Conservation (phyloP, 2,113 vertebrate species). For the Gavia stellata region DNA sequence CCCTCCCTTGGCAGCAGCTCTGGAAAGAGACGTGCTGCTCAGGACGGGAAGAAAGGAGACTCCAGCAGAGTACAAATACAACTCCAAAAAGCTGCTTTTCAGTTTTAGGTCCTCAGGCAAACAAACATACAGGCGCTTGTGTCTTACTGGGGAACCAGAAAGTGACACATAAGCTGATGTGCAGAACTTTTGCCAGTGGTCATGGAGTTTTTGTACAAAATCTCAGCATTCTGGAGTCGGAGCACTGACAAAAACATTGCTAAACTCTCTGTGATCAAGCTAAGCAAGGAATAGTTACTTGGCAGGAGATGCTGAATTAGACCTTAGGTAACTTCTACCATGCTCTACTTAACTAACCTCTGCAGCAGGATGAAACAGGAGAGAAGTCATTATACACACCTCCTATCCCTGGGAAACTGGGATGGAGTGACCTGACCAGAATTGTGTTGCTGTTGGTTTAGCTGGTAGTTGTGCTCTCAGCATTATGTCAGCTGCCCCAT, state of each 20-base stretch:
- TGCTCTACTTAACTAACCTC: background rate
- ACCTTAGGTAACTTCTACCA: no score
- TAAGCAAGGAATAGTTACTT: background rate
- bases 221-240: background rate
- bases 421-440: background rate
- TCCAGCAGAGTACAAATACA: background rate
- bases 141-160: background rate
- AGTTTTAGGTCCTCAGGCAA: background rate
- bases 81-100: background rate
- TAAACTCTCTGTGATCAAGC: background rate
- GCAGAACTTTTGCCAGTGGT: background rate
- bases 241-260: background rate
- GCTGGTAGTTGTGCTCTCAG: background rate
- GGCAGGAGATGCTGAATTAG: background rate
- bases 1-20: background rate
- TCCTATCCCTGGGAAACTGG: background rate
- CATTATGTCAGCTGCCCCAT: background rate
- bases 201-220: background rate
- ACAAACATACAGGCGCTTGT: rapidly evolving
- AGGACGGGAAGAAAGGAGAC: background rate
- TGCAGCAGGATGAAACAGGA: background rate
- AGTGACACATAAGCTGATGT: rapidly evolving
- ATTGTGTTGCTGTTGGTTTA: background rate
- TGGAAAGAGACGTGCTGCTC: background rate
- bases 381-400: rapidly evolving